A percentile compares a stretch with the other conserved stretches of the same genome.
Evolutionary conservation across 2,113 vertebrate species (phyloP).

Genomic region (Pomatorhinus ruficollis): DNA sequence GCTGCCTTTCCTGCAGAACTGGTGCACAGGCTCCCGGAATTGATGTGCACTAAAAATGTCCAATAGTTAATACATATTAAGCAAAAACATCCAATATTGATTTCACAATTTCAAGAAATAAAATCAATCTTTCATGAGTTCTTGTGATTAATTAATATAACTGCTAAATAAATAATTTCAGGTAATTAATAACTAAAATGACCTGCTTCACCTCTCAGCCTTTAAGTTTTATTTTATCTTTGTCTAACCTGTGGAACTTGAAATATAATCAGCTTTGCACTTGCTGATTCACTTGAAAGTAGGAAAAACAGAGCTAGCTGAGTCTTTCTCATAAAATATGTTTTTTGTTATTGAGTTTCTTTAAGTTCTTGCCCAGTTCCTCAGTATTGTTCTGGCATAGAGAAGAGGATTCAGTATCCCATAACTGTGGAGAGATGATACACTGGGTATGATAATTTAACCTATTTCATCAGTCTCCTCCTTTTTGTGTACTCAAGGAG

Average conservation of each 20-base stretch:
- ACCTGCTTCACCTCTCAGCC: neutral
- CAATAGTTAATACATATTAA: neutral
- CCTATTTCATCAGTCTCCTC: neutral
- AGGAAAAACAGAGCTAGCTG: neutral
- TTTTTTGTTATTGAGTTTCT: neutral
- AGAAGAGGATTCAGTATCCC: neutral
- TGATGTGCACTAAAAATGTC: neutral
- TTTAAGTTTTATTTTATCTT: neutral
- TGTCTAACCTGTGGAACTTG: neutral
- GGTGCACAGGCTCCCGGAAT: neutral
- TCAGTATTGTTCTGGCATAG: neutral
- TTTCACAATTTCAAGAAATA: neutral
- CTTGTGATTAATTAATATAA: neutral
- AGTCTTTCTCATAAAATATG: neutral
- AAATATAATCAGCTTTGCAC: neutral
- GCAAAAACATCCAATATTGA: neutral
- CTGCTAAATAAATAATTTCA: neutral
- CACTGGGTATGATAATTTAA: neutral
- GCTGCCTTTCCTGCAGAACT: neutral
- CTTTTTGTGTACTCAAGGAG: neutral
- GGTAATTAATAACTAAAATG: neutral
- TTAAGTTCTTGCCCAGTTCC: neutral
- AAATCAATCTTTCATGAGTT: neutral
- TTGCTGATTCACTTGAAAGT: neutral
- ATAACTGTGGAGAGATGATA: rapidly evolving